Conservation (phyloP, 1,140 invertebrate species). For the Lerema accius region DNA sequence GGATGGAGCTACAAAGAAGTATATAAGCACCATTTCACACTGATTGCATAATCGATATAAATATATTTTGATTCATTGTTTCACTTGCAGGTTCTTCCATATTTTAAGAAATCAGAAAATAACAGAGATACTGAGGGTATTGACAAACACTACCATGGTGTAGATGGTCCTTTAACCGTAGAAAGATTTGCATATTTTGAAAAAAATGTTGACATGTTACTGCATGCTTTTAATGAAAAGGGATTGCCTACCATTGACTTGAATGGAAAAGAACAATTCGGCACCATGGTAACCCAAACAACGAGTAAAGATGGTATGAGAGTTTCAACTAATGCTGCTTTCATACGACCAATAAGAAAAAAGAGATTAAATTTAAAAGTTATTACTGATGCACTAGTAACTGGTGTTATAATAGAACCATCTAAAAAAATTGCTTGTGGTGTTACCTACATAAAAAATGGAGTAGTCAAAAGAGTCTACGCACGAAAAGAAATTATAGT, state of each 20-base stretch:
- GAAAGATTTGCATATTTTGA: constrained; percentile 85
- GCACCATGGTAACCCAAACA: constrained; percentile 84
- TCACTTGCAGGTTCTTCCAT: constrained; percentile 85
- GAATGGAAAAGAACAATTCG: constrained; percentile 83
- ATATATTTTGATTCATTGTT: constrained; percentile 72
- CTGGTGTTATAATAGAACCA: constrained; percentile 88
- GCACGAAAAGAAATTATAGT: constrained; percentile 89
- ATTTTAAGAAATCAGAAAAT: constrained; percentile 92
- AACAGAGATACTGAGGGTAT: constrained; percentile 81
- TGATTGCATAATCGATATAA: constrained; percentile 81
- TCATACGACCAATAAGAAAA: constrained; percentile 87
- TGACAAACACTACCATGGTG: constrained; percentile 83
- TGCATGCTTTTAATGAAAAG: constrained; percentile 84
- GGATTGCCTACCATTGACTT: constrained; percentile 83
- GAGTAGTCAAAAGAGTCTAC: constrained; percentile 72
- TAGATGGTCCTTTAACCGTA: constrained; percentile 84
- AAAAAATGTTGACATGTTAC: constrained; percentile 79
- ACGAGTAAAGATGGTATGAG: constrained; percentile 85
- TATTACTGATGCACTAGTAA: constrained; percentile 87
- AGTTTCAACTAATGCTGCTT: constrained; percentile 88
- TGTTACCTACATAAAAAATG: constrained; percentile 86
- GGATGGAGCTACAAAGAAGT: constrained; percentile 93
- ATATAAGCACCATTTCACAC: constrained; percentile 82
- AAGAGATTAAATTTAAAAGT: constrained; percentile 89
- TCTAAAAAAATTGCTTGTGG: constrained; percentile 87